Evolutionary conservation across 2,113 vertebrate species (phyloP), one percentile per base, ranked within the genome.

Genomic region (Elaphurus davidianus): DNA sequence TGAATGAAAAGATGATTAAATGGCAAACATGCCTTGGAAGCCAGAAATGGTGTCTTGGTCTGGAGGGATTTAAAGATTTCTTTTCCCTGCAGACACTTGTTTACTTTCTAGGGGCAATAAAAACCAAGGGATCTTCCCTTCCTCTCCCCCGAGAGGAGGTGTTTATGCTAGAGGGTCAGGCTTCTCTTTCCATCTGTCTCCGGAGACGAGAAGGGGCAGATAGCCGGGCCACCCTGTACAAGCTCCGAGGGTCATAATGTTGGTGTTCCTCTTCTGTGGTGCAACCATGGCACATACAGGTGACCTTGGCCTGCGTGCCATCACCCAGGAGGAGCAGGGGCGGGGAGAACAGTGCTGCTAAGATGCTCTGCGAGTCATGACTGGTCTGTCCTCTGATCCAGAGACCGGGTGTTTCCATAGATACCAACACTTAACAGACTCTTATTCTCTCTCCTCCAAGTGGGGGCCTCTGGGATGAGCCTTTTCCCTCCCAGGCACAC

Each of bases 211-310:
- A 45, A 19, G 33, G 6, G 4, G n/a, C 19, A 57, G 84, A 9
- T 7, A 4, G 19, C 30, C 11, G 1, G 4, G 82, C 43, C 52
- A 30, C n/a, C 30, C 47, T 30, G 1, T 7, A 3, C 16, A 43
- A 85, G 30, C 50, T n/a, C 50, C 8, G 12, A 13, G n/a, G 28
- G 16, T 52, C 54, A 12, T 13, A 21, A 54, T 21, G 36, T 43
- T 3, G 3, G 60, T 54, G 16, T 25, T 36, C 54, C 54, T 85
- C 57, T 13, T 23, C 43, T 62, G 0, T 1, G 17, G 30, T 12
- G 6, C 11, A 16, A 1, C 13, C 16, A 1, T 23, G 7, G 13
- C 17, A 0, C 1, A 0, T 4, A n/a, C 36, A 21, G 1, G 6
- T 47, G 57, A 60, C 64, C 5, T 23, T 7, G 10, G 45, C 28